Evolutionary conservation across 2,888 invertebrate genomes (phyloP).

Genomic region (Dasypolia templi): DNA sequence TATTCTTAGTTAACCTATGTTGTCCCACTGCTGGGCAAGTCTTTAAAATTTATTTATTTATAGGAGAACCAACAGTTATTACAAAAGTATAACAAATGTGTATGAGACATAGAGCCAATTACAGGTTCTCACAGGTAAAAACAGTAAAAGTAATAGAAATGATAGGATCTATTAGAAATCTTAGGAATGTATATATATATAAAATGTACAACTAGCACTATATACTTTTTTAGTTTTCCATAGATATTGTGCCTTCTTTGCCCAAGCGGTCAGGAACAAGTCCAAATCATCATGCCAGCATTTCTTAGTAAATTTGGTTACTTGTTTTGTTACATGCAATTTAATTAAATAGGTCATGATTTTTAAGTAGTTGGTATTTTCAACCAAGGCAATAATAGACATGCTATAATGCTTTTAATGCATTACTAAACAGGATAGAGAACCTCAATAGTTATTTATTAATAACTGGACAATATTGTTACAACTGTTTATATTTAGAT

Average conservation of each 20-base stretch:
- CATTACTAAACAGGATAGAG: slow-evolving; percentile 46
- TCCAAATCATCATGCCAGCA: background rate
- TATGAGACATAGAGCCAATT: no score
- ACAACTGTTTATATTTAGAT: slow-evolving; percentile 34
- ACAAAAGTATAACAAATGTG: no score
- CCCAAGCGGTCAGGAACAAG: background rate
- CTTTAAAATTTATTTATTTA: no score
- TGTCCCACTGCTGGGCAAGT: background rate
- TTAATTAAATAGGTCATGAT: slow-evolving; percentile 23
- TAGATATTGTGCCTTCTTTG: background rate
- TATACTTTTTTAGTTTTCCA: background rate
- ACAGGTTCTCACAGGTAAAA: no score
- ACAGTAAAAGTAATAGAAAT: no score
- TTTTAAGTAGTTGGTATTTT: background rate
- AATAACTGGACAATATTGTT: slow-evolving; percentile 3
- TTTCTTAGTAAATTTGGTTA: background rate
- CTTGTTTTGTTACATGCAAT: background rate
- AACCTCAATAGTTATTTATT: slow-evolving; percentile 1
- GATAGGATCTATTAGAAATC: no score
- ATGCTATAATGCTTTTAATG: background rate
- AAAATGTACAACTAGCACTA: no score
- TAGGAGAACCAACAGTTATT: no score
- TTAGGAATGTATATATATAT: no score
- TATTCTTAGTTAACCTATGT: background rate
- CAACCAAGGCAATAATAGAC: background rate